Evolutionary conservation across 2,888 invertebrate genomes (phyloP).

Genomic region (Pyrocoelia pectoralis): DNA sequence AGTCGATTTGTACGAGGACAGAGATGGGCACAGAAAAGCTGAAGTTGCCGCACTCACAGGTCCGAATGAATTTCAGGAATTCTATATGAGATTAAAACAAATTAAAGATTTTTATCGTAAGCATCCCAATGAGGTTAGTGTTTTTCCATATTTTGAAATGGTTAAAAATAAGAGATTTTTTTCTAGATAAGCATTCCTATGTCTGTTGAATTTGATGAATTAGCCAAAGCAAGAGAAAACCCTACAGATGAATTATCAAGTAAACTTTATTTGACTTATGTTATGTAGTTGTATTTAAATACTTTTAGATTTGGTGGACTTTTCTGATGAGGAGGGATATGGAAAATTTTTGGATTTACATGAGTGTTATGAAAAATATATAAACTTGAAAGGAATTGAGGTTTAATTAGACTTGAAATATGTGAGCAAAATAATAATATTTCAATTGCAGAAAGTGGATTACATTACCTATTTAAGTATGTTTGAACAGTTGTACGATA

Average conservation of each 20-base stretch:
- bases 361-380: constrained; percentile 93
- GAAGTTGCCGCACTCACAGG: constrained; percentile 95
- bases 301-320: constrained; percentile 83
- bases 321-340: constrained; percentile 99
- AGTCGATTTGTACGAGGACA: constrained; percentile 94
- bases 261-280: constrained; percentile 56
- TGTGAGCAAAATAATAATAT: not conserved
- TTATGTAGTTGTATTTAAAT: not conserved
- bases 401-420: constrained; percentile 55
- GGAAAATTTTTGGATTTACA: constrained; percentile 98
- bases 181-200: constrained; percentile 88
- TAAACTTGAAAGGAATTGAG: constrained; percentile 96
- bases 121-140: constrained; percentile 89
- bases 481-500: constrained; percentile 96
- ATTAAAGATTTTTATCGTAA: constrained; percentile 97
- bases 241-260: constrained; percentile 85
- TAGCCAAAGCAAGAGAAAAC: constrained; percentile 88
- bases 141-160: no score
- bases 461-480: constrained; percentile 94
- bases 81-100: constrained; percentile 90
- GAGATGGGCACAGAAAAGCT: constrained; percentile 92
- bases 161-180: no score
- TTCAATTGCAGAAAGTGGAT: constrained; percentile 77
- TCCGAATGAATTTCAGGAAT: constrained; percentile 98
- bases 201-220: constrained; percentile 97